phyloP scores from a whole-genome alignment of 1,140 invertebrate genomes.

The Chironomus tepperi region DNA sequence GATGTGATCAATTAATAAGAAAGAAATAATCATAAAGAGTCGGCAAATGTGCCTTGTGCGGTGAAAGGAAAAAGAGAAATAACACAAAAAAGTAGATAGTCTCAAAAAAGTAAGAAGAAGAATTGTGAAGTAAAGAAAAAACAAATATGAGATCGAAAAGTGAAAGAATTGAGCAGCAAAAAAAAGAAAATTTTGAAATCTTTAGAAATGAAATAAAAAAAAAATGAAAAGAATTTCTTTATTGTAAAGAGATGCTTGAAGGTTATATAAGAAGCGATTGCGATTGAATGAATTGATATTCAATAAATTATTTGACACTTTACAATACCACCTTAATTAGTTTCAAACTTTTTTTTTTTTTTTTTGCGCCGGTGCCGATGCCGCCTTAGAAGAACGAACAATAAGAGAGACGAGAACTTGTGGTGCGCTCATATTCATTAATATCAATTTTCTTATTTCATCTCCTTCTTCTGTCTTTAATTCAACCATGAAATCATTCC shows the following conservation, averaged over 20 bases:
- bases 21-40: not conserved
- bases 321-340: constrained; percentile 24
- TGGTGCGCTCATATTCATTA: constrained; percentile 1
- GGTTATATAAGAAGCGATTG: constrained; percentile 5
- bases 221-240: not conserved
- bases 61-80: constrained; percentile 7
- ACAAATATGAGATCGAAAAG: constrained; percentile 18
- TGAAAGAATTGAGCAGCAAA: not conserved
- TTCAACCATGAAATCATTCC: constrained; percentile 3
- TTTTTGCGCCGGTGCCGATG: constrained; percentile 5
- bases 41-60: not conserved
- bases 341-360: not conserved
- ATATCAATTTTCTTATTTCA: constrained; percentile 15
- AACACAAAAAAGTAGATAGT: too few species aligned
- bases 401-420: not conserved
- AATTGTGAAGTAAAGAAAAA: not conserved
- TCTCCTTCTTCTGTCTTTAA: not conserved
- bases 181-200: not conserved
- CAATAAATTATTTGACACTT: constrained; percentile 24
- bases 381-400: not conserved
- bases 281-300: constrained; percentile 19
- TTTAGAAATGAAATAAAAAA: not conserved
- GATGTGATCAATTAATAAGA: not conserved
- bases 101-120: not conserved
- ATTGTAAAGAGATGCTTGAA: not conserved